Conservation (phyloP, 2,797 vertebrate species). For the Arctocebus calabarensis region DNA sequence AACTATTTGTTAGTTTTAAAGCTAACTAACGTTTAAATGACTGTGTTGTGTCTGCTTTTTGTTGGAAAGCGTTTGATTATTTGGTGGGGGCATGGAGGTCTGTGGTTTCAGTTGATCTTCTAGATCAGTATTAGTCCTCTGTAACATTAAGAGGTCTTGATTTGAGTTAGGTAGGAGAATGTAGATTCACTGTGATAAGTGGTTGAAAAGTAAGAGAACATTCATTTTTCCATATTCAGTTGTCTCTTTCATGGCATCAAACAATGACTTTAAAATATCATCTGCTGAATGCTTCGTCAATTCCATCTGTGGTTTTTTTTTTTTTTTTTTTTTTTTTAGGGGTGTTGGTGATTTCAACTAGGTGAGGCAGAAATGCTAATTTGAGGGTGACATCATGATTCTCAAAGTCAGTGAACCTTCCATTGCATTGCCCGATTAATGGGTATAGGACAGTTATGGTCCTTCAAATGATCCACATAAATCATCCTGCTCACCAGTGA, state of each 20-base stretch:
- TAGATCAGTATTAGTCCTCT: neutral
- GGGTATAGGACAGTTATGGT: neutral
- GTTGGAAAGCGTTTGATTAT: neutral
- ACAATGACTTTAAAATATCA: neutral
- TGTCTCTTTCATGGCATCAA: neutral
- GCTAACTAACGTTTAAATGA: neutral
- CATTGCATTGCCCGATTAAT: neutral
- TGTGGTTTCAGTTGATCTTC: neutral
- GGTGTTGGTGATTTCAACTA: neutral
- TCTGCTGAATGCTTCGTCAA: neutral
- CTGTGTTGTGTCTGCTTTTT: neutral
- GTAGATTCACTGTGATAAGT: neutral
- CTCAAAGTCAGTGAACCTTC: neutral
- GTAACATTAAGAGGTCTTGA: neutral
- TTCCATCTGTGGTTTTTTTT: neutral
- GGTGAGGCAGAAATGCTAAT: neutral
- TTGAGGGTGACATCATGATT: neutral
- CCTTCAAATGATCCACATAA: neutral
- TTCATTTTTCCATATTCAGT: neutral
- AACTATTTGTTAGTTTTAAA: neutral
- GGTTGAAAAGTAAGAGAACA: neutral
- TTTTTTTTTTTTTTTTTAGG: neutral
- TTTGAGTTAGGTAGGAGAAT: neutral
- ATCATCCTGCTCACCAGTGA: neutral
- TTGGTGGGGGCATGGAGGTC: neutral